phyloP scores from a whole-genome alignment of 64 coral and sea anemone genomes.

The Acropora yongei region DNA sequence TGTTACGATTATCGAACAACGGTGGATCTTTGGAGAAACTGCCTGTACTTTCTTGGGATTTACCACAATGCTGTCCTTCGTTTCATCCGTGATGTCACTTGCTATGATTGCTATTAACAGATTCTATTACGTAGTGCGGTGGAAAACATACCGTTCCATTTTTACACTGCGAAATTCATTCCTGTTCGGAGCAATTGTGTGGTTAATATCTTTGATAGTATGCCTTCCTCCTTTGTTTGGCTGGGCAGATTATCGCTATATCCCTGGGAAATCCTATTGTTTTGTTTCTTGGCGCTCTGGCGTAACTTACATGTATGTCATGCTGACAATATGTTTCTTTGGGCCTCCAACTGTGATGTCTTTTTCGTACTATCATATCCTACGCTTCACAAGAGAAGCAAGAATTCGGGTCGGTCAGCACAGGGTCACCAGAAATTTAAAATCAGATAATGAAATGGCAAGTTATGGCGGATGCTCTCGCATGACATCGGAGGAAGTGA shows the following conservation, averaged over 20 bases:
- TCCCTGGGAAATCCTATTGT: slow-evolving; percentile 73
- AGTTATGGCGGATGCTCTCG: background rate
- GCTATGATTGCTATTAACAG: slow-evolving; percentile 55
- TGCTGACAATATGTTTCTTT: slow-evolving; percentile 75
- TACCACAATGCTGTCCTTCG: slow-evolving; percentile 36
- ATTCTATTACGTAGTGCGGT: slow-evolving; percentile 61
- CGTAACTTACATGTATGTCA: slow-evolving; percentile 81
- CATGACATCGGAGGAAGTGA: slow-evolving; percentile 43
- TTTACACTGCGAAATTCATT: slow-evolving; percentile 5
- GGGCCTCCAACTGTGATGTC: slow-evolving; percentile 60
- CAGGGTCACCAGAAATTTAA: no score
- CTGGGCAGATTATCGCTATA: slow-evolving; percentile 50
- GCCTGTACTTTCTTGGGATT: slow-evolving; percentile 34
- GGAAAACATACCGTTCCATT: slow-evolving; percentile 31
- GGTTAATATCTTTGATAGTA: slow-evolving; percentile 7
- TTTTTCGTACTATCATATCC: slow-evolving; percentile 65
- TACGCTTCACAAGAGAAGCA: slow-evolving; percentile 41
- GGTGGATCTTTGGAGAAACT: slow-evolving; percentile 32
- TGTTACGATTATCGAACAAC: slow-evolving; percentile 2
- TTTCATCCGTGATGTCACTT: slow-evolving; percentile 30
- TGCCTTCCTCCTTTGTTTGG: slow-evolving; percentile 52
- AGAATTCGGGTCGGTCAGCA: background rate
- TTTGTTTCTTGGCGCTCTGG: slow-evolving; percentile 77
- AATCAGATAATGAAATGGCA: background rate
- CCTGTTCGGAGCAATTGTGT: background rate